phyloP scores from a whole-genome alignment of 1,140 invertebrate species.

The Diabrotica undecimpunctata region DNA sequence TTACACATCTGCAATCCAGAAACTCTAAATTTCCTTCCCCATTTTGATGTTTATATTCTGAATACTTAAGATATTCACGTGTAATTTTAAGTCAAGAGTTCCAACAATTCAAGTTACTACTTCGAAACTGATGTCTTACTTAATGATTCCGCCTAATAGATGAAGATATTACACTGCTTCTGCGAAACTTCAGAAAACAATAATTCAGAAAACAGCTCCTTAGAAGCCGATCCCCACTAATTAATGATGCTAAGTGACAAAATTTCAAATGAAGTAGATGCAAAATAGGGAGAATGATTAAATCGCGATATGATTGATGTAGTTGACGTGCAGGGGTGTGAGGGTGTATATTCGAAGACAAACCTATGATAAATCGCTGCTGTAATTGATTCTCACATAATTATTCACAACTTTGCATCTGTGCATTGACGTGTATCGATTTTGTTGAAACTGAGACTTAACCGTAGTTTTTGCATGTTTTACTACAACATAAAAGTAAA shows the following conservation, averaged over 20 bases:
- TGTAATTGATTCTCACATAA: constrained; percentile 44
- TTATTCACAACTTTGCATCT: constrained; percentile 42
- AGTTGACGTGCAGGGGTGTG: constrained; percentile 13
- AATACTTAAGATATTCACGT: too few species aligned
- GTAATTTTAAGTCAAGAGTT: too few species aligned
- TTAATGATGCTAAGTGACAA: constrained; percentile 19
- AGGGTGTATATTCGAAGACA: constrained; percentile 21
- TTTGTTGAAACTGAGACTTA: constrained; percentile 13
- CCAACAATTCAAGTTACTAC: too few species aligned
- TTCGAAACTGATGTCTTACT: background rate
- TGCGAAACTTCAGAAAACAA: background rate
- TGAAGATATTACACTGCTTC: background rate
- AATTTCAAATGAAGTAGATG: constrained; percentile 23
- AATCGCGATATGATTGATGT: constrained; percentile 25
- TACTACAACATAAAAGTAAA: too few species aligned
- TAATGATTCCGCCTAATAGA: background rate
- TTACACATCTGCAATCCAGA: too few species aligned
- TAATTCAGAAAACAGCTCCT: background rate
- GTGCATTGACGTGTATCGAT: constrained; percentile 42
- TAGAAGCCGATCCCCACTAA: constrained; percentile 10
- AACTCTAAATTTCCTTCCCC: too few species aligned
- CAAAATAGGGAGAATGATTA: constrained; percentile 23
- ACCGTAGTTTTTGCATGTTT: background rate
- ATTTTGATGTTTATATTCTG: too few species aligned
- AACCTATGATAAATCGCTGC: constrained; percentile 41